Evolutionary conservation across 37 sponge, comb jelly and placozoan species (phyloP).

Genomic region (Beroe forskalii): DNA sequence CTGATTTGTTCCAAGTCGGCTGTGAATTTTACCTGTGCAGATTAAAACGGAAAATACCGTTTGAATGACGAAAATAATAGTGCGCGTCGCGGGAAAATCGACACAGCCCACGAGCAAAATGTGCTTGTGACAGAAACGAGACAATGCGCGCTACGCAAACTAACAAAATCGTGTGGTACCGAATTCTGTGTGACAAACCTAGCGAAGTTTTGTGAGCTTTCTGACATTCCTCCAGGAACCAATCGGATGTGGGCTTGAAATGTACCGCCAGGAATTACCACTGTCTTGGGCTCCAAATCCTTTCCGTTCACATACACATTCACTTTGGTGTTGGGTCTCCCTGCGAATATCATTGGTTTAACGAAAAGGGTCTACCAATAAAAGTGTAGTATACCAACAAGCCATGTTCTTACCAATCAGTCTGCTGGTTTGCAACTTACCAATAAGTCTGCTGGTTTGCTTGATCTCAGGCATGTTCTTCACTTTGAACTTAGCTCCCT

Average conservation of each 20-base stretch:
- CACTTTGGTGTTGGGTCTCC: constrained; percentile 2
- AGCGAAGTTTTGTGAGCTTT: background rate
- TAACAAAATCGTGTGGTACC: background rate
- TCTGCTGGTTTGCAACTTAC: no score
- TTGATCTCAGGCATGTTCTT: constrained; percentile 47
- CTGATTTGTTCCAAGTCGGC: background rate
- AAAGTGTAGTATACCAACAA: no score
- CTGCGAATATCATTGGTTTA: background rate
- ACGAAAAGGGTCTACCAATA: no score
- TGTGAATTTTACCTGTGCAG: background rate
- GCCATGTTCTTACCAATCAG: no score
- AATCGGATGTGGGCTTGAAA: background rate
- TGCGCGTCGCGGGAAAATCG: constrained; percentile 19
- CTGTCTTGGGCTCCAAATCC: constrained; percentile 3
- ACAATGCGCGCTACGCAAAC: background rate
- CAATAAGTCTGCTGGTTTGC: constrained; percentile 12
- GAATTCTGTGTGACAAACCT: background rate
- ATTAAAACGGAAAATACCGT: constrained; percentile 12
- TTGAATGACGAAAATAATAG: constrained; percentile 4
- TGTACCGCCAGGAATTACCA: constrained; percentile 26
- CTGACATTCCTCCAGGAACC: constrained; percentile 30
- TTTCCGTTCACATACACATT: constrained; percentile 7
- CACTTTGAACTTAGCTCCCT: constrained; percentile 18
- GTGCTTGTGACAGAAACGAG: background rate
- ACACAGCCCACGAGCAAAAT: background rate